A percentile compares a stretch with the other conserved stretches of the same genome.
These are phyloP conservation scores for Corythucha ciliata DNA, from an alignment of 2,888 invertebrate genomes.

Conservation along the genomic window DNA sequence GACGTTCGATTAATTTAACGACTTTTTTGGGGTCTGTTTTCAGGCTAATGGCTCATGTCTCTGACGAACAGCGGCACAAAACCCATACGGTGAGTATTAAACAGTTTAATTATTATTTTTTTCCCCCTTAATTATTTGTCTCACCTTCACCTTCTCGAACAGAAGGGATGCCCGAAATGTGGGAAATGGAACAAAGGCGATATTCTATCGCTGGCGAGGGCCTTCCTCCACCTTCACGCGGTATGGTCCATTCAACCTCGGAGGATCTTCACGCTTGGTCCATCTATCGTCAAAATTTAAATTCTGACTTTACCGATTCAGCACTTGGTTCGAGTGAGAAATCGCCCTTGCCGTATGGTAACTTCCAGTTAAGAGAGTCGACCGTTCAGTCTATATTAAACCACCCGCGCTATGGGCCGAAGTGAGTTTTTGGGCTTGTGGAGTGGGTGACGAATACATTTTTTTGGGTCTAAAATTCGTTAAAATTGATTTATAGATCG, in stretches of 20 bases:
- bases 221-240: slow-evolving; percentile 33
- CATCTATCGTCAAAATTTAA: slow-evolving; percentile 88
- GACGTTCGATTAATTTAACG: no score
- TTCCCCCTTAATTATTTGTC: no score
- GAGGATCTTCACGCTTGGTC: slow-evolving; percentile 95
- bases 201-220: slow-evolving; percentile 77
- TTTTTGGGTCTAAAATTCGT: background rate
- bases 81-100: no score
- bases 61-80: no score
- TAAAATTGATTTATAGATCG: slow-evolving; percentile 47
- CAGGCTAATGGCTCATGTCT: no score
- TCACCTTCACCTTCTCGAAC: no score
- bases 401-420: slow-evolving; percentile 83
- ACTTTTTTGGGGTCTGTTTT: no score
- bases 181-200: slow-evolving; percentile 56
- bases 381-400: slow-evolving; percentile 84
- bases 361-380: slow-evolving; percentile 85
- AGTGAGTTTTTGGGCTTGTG: slow-evolving; percentile 54
- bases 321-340: slow-evolving; percentile 87
- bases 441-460: no score
- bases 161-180: slow-evolving; percentile 20
- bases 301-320: slow-evolving; percentile 91
- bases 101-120: no score
- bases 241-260: slow-evolving; percentile 51
- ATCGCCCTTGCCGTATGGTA: slow-evolving; percentile 85